Conservation (phyloP, 35 echinoderm and acorn worm species). For the Heliocidaris tuberculata region DNA sequence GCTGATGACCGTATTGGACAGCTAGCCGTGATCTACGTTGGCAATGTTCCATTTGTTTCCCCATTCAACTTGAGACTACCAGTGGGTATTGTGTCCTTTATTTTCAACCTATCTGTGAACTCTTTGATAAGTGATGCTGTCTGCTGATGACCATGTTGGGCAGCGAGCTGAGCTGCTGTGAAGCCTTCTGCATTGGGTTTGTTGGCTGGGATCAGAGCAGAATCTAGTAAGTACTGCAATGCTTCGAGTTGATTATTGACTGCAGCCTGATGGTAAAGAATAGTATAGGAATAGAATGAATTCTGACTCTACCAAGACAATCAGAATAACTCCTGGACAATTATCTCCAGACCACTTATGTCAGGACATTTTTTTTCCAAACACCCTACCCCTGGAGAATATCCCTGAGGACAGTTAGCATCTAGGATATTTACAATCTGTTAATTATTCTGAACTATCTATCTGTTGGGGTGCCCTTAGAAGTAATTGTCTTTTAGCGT, state of each 20-base stretch:
- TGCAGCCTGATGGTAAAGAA: conserved; percentile 13
- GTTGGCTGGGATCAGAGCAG: neutral
- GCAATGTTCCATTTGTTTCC: neutral
- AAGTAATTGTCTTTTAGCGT: too few species aligned
- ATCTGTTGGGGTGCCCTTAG: too few species aligned
- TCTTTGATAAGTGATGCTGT: neutral
- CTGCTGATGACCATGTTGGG: conserved; percentile 17
- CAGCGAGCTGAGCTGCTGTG: neutral
- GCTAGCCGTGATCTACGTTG: too few species aligned
- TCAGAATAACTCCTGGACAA: too few species aligned
- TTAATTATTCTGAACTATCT: too few species aligned
- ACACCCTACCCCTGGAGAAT: neutral
- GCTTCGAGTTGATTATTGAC: neutral
- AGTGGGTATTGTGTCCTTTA: neutral
- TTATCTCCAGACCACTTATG: too few species aligned
- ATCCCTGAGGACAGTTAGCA: too few species aligned
- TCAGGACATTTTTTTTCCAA: too few species aligned
- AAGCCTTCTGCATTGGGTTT: conserved; percentile 44
- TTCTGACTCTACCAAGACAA: neutral
- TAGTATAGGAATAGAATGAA: neutral
- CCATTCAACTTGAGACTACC: neutral
- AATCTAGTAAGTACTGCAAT: conserved; percentile 10
- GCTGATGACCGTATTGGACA: neutral
- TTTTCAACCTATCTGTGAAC: neutral
- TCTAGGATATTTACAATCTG: too few species aligned